phyloP scores from a whole-genome alignment of 2,888 invertebrate genomes.

The Aricia artaxerxes region DNA sequence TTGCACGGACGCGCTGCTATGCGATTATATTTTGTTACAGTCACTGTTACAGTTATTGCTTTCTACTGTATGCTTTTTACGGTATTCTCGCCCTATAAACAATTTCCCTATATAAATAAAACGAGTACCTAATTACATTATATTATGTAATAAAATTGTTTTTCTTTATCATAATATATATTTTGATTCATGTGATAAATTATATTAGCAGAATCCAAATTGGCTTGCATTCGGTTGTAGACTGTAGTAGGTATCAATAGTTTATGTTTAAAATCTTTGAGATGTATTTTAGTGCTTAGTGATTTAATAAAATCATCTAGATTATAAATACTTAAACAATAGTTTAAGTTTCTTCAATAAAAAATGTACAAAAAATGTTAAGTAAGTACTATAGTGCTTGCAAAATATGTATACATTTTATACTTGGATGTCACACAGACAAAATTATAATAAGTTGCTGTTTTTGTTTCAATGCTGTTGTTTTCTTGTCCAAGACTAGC shows the following conservation, averaged over 20 bases:
- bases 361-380: background rate
- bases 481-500: background rate
- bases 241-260: background rate
- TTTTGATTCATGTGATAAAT: background rate
- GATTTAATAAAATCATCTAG: background rate
- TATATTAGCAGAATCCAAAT: background rate
- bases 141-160: conserved; percentile 16
- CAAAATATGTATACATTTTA: background rate
- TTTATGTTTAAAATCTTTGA: background rate
- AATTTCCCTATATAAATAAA: conserved; percentile 1
- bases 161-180: background rate
- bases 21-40: conserved; percentile 34
- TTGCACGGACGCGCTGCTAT: conserved; percentile 46
- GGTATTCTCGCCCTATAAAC: conserved; percentile 28
- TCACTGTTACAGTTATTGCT: conserved; percentile 32
- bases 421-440: background rate
- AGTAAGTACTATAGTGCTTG: background rate
- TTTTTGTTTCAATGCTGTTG: conserved; percentile 13
- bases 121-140: background rate
- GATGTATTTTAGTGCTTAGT: background rate
- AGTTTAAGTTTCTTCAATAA: background rate
- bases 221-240: background rate
- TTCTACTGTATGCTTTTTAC: conserved; percentile 33
- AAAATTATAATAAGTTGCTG: background rate
- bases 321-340: background rate